Evolutionary conservation across 2,113 vertebrate species (phyloP).

Genomic region (Symphodus melops): DNA sequence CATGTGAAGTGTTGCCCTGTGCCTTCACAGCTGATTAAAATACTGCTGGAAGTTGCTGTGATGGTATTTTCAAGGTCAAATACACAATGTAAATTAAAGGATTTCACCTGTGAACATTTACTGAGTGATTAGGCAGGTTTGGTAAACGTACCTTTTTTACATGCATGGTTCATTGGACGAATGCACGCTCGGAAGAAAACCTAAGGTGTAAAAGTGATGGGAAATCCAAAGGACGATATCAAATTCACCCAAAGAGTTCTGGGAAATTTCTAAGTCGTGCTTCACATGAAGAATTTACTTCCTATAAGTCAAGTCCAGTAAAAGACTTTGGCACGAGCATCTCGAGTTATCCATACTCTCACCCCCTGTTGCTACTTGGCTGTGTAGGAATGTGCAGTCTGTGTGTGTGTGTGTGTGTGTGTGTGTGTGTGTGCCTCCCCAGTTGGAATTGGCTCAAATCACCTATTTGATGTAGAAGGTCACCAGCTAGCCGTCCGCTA

Average conservation of each 20-base stretch:
- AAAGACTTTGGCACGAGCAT: conserved; percentile 37
- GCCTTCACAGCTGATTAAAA: conserved; percentile 57
- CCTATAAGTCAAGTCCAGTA: conserved; percentile 26
- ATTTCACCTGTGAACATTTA: conserved; percentile 42
- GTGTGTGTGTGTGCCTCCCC: background rate
- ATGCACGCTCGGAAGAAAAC: background rate
- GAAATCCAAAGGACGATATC: background rate
- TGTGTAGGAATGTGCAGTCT: background rate
- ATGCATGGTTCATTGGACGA: background rate
- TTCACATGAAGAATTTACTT: conserved; percentile 1
- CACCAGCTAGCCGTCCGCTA: conserved; percentile 47
- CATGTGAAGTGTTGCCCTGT: conserved; percentile 54
- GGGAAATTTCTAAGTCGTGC: background rate
- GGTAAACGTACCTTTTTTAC: background rate
- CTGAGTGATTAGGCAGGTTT: conserved; percentile 16
- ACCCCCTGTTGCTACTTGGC: conserved; percentile 57
- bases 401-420: background rate
- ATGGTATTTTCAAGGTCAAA: conserved; percentile 66
- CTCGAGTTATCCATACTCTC: conserved; percentile 22
- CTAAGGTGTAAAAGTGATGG: background rate
- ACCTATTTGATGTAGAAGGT: conserved; percentile 76
- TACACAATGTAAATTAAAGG: conserved; percentile 3
- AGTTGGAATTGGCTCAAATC: conserved; percentile 63
- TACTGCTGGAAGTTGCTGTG: background rate
- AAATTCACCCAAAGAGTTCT: background rate